Evolutionary conservation across 1,140 invertebrate genomes (phyloP), one percentile per base, ranked within the genome.

Genomic region (Sycobia sp.): DNA sequence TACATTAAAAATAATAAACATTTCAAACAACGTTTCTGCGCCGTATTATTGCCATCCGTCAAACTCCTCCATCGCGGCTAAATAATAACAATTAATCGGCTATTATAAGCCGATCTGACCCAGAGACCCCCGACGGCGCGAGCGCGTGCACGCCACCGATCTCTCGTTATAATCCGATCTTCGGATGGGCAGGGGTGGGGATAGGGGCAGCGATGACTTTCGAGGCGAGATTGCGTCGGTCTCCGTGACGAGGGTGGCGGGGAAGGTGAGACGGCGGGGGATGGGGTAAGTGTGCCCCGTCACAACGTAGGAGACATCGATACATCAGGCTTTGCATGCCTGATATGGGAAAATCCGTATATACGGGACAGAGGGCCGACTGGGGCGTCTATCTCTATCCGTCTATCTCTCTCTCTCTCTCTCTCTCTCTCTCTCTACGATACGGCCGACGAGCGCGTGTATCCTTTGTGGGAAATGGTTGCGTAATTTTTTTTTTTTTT

Each of bases 271-370:
- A 71, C 71, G 73, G 22, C 76, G 73, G 78, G 76, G 73, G 77
- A 72, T 76, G 59, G 77, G 76, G 78, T 22, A 25, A 23, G n/a
- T 27, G 16, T 36, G 29, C 25, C 5, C 29, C 29, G 5, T n/a
- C 23, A 1, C 22, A 23, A 14, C 38, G 10, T 34, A 76, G 75
- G 77, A 1, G 22, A 16, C 75, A 73, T 80, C 78, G 76, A 81
- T 82, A 80, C 77, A 82, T 82, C 79, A 82, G 74, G 80, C 80
- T 82, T 82, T 82, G 80, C 79, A 80, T 81, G 66, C 72, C 63
- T 81, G 80, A 82, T 82, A 81, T 82, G 79, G 80, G 79, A 82
- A 82, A 73, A 23, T 69, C 29, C 29, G n/a, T n/a, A n/a, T n/a
- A n/a, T n/a, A n/a, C 29, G 29, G 29, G n/a, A n/a, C n/a, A n/a